Evolutionary conservation across 2,113 vertebrate genomes (phyloP), one percentile per base, ranked within the genome.

Genomic region (Nothobranchius furzeri): DNA sequence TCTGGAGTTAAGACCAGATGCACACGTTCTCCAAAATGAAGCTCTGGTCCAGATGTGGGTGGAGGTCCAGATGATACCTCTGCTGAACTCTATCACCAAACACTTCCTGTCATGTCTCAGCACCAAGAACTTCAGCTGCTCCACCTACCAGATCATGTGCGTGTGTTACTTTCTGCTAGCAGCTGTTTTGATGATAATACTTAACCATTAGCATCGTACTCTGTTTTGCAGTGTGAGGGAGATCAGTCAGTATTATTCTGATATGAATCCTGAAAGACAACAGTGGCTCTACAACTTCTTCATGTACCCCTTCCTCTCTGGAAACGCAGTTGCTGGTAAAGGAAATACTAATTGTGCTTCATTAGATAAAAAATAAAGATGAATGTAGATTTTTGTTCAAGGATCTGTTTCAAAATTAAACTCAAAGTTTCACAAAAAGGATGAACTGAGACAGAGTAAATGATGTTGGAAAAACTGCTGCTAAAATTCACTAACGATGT

Each of bases 221-320:
- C 36, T 1, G 15, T 64, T 50, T 50, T 63, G 2, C 80, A 92
- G 90, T 25, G 88, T 91, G 58, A 68, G 30, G 60, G 82, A 90
- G 67, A 50, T 92, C 45, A 89, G 88, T 49, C 48, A 75, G 1
- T 60, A 92, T 72, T 92, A 83, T 59, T 92, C 89, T 57, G 74
- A 87, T 66, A 87, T 93, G 85, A 68, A 87, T 60, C 73, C 86
- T 17, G 64, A 50, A 30, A 77, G 83, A 66, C 91, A 92, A 64
- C 79, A 83, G 71, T 92, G 91, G 89, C 88, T 92, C 82, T 92
- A 90, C 48, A 78, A 53, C 0, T 91, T 87, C 76, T 94, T 93
- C 37, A 92, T 94, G 86, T 90, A 91, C 54, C 92, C 93, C 1
- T 93, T 93, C 70, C 87, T 94, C 64, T 92, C 92, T 10, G 74